Evolutionary conservation across 2,113 vertebrate species (phyloP).

Genomic region (Anoura caudifer): DNA sequence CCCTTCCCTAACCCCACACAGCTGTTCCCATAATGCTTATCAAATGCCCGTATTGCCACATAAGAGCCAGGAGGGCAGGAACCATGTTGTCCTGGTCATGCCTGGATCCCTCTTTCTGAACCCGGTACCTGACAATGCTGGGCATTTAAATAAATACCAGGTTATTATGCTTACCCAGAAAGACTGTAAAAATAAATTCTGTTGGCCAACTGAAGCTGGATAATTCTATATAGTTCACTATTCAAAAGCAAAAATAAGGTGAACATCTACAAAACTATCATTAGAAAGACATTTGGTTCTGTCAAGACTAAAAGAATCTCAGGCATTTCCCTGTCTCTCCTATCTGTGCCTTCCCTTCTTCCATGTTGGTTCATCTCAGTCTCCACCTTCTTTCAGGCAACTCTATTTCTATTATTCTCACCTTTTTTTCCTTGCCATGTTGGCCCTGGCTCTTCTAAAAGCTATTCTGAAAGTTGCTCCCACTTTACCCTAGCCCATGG

Average conservation of each 20-base stretch:
- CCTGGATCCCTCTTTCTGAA: background rate
- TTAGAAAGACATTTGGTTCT: background rate
- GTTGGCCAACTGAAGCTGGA: background rate
- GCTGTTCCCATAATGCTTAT: background rate
- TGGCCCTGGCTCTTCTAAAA: background rate
- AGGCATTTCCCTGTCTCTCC: background rate
- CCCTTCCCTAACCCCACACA: background rate
- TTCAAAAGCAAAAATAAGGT: background rate
- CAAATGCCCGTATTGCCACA: background rate
- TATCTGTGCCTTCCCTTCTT: background rate
- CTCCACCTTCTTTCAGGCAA: background rate
- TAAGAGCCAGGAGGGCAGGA: background rate
- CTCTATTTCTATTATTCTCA: background rate
- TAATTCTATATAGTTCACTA: background rate
- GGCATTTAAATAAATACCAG: background rate
- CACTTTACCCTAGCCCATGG: background rate
- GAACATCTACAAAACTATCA: background rate
- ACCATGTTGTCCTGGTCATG: background rate
- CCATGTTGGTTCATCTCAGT: background rate
- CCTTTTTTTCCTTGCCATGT: background rate
- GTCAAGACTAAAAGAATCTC: background rate
- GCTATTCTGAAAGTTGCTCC: background rate
- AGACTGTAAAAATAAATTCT: background rate
- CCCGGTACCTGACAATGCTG: background rate
- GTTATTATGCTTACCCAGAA: background rate